Base-by-base conservation (phyloP, 2,113 vertebrate species). In the Eudorcas thomsonii region DNA sequence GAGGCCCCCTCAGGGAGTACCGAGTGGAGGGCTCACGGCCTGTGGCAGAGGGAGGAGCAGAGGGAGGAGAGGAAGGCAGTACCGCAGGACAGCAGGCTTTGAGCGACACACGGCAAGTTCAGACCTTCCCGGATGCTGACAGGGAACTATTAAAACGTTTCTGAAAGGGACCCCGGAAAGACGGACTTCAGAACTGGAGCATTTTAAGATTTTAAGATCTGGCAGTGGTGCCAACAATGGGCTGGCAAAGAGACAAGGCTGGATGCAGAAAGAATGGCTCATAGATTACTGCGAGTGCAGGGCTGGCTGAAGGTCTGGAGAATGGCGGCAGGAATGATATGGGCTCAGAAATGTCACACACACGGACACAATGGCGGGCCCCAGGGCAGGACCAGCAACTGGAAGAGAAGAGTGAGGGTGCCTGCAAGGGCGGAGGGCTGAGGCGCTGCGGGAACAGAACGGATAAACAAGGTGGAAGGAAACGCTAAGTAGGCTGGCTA, bases 41-140 rank as follows among this genome's bases (percentile, higher is more conserved):
- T 48, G 28, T 1, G 19, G 43, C 14, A 4, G 6, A 15, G 2
- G 17, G 36, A 19, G 16, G 4, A 26, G 19, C 0, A 14, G 50
- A 82, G 30, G 39, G 30, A 71, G 52, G 14, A 28, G 6, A 52
- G 48, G 23, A 86, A 17, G 25, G 50, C 67, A 25, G 21, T 5
- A 7, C 25, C 15, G 1, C 19, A 5, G 2, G 28, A 23, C 5
- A 0, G 45, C 6, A 6, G 33, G 30, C 71, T 93, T 2, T 21
- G 28, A 57, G 26, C 0, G 13, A 15, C 2, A 11, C 43, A 45
- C n/a, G 26, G 1, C 30, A 55, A 30, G 28, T 17, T 16, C 19
- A 21, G 89, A 21, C 39, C 83, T 60, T 33, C 36, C 54, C 8
- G 4, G 26, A 23, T 1, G 12, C 8, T 14, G 52, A 77, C 8